A percentile compares a stretch with the other conserved stretches of the same genome.
Conservation (phyloP, 1,140 invertebrate species). For the Ceratosolen fusciceps region DNA sequence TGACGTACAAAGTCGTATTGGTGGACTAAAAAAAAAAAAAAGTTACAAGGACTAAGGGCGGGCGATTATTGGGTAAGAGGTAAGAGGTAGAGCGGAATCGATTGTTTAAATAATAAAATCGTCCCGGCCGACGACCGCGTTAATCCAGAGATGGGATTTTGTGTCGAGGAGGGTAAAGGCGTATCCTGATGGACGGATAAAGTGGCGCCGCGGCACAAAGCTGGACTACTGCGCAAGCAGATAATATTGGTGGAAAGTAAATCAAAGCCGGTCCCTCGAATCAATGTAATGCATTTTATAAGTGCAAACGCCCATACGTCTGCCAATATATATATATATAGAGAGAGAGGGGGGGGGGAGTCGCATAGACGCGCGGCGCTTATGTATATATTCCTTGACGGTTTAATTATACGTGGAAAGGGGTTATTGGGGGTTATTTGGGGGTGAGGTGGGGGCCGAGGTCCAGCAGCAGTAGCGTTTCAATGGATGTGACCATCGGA, state of each 20-base stretch:
- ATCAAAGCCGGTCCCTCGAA: not conserved
- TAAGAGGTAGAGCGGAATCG: not conserved
- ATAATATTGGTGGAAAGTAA: not conserved
- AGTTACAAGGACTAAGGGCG: too few relatives aligned
- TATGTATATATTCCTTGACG: not conserved
- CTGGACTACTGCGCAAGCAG: not conserved
- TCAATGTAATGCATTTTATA: not conserved
- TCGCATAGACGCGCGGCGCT: too few relatives aligned
- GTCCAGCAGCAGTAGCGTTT: not conserved
- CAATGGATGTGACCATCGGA: not conserved
- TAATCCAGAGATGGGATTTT: not conserved
- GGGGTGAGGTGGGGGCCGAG: too few relatives aligned
- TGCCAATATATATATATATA: too few relatives aligned
- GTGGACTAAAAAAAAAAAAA: not conserved
- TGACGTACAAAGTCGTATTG: not conserved
- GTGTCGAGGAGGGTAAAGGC: not conserved
- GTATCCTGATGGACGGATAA: too few relatives aligned
- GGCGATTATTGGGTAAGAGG: too few relatives aligned
- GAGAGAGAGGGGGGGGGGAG: too few relatives aligned
- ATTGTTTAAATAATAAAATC: not conserved
- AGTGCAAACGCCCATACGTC: too few relatives aligned
- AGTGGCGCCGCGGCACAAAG: too few relatives aligned
- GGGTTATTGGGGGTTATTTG: too few relatives aligned
- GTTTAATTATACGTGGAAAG: constrained; percentile 11
- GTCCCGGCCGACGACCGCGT: not conserved